These are phyloP conservation scores for Motacilla tschutschensis DNA, from an alignment of 2,113 vertebrate genomes.

Conservation along the genomic window DNA sequence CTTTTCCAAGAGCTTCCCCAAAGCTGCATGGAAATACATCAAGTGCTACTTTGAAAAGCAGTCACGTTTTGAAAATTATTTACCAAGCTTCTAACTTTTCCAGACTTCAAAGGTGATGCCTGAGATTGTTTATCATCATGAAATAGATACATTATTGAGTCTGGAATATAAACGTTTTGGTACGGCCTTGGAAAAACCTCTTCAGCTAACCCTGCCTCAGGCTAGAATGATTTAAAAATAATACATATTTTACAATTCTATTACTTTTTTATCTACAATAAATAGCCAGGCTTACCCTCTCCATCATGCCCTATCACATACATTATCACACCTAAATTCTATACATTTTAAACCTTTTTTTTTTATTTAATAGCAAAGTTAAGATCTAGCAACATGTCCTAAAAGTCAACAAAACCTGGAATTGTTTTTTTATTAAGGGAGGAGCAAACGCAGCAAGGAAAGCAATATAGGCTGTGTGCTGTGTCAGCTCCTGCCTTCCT, in stretches of 20 bases:
- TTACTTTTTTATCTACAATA: slow-evolving; percentile 25
- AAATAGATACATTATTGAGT: slow-evolving; percentile 20
- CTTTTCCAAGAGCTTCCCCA: not conserved
- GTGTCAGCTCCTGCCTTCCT: not conserved
- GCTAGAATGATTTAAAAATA: slow-evolving; percentile 10
- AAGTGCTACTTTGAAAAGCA: not conserved
- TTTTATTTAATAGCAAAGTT: not conserved
- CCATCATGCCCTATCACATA: not conserved
- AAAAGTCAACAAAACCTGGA: not conserved
- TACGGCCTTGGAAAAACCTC: not conserved
- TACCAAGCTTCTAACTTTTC: not conserved
- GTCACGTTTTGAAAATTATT: not conserved
- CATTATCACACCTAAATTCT: not conserved
- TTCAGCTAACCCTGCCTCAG: slow-evolving; percentile 4
- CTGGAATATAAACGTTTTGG: slow-evolving; percentile 5
- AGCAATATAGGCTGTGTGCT: not conserved
- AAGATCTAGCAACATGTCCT: not conserved
- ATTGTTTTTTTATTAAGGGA: not conserved
- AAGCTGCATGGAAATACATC: not conserved
- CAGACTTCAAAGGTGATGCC: slow-evolving; percentile 3
- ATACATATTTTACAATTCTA: slow-evolving; percentile 15
- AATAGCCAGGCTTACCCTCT: slow-evolving; percentile 9
- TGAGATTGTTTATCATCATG: not conserved
- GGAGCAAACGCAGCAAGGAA: not conserved
- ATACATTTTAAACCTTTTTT: not conserved